Conservation (phyloP, 2,113 vertebrate genomes). For the Phalacrocorax brasilianus region DNA sequence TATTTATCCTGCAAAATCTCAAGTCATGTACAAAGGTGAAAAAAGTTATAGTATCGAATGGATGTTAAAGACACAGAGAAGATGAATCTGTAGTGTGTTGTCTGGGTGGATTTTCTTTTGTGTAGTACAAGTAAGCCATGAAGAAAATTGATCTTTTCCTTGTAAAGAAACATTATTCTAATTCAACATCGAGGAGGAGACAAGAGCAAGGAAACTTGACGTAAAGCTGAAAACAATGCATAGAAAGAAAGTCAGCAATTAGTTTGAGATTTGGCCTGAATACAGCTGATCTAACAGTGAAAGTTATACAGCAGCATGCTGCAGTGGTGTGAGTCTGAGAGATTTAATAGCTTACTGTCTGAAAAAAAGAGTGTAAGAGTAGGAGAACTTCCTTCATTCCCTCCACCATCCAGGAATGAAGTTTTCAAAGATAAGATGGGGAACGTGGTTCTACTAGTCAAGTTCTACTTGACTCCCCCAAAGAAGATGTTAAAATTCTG, state of each 20-base stretch:
- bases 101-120: background rate
- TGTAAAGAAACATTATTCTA: background rate
- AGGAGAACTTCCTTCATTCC: background rate
- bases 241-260: background rate
- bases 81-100: background rate
- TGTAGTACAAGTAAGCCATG: background rate
- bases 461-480: background rate
- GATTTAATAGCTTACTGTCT: background rate
- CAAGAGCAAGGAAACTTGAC: background rate
- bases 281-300: background rate
- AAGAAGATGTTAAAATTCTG: slow-evolving; percentile 30
- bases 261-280: background rate
- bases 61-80: background rate
- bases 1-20: background rate
- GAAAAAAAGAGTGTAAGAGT: background rate
- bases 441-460: background rate
- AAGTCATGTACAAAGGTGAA: background rate
- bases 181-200: background rate
- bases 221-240: background rate
- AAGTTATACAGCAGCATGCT: background rate
- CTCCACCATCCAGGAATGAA: background rate
- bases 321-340: background rate
- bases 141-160: background rate
- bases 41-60: background rate
- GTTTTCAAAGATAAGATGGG: background rate